Conservation (phyloP, 2,797 vertebrate genomes). For the Rhynchotus rufescens region DNA sequence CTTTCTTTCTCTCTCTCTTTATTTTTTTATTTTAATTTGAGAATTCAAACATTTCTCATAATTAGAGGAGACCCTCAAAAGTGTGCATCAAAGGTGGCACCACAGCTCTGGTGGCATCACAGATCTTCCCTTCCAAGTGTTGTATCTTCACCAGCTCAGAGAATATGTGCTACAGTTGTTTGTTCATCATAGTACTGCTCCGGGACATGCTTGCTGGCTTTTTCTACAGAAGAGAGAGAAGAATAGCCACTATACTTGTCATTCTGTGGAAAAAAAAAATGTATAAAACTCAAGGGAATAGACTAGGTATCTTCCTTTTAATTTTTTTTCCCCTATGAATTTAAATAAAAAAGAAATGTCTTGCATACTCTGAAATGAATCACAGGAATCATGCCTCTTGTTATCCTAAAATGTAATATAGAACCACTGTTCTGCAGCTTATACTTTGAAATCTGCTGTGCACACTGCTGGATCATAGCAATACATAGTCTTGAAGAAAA, state of each 20-base stretch:
- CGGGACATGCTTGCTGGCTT: neutral
- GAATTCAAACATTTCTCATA: neutral
- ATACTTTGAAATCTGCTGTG: neutral
- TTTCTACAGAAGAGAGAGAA: neutral
- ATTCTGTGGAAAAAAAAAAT: neutral
- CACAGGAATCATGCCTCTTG: neutral
- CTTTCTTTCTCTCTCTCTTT: neutral
- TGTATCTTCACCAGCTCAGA: neutral
- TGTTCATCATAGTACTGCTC: neutral
- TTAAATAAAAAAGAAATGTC: neutral
- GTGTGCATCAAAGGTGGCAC: neutral
- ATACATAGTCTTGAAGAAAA: neutral
- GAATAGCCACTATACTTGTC: neutral
- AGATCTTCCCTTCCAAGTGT: neutral
- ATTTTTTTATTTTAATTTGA: neutral
- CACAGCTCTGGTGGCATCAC: neutral
- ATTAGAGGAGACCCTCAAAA: neutral
- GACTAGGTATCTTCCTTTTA: neutral
- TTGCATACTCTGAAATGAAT: neutral
- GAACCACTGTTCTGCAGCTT: neutral
- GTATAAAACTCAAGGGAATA: neutral
- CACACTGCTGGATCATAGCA: neutral
- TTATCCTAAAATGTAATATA: neutral
- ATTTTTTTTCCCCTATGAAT: neutral
- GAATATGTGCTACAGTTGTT: neutral